phyloP scores from a whole-genome alignment of 2,113 vertebrate species.

The Stictonetta naevosa region DNA sequence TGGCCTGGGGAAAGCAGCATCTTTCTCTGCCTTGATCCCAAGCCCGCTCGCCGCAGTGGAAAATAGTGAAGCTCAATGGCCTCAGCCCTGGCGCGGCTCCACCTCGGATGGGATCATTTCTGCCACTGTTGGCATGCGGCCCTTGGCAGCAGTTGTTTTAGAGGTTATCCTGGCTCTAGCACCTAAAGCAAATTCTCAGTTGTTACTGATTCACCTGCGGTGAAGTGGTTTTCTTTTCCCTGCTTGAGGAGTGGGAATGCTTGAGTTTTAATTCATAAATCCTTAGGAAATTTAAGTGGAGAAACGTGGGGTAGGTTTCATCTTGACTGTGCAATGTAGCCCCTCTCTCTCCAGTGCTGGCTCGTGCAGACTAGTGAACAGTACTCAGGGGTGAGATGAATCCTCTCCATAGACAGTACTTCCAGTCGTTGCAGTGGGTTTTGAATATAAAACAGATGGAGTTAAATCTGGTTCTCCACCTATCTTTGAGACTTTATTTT shows the following conservation, averaged over 20 bases:
- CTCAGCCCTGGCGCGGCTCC: background rate
- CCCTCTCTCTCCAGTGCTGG: background rate
- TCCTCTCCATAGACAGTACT: background rate
- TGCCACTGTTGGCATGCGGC: background rate
- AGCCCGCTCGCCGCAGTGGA: background rate
- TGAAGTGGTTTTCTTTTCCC: background rate
- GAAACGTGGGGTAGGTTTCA: background rate
- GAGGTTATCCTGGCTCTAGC: background rate
- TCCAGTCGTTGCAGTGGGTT: background rate
- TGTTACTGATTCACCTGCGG: background rate
- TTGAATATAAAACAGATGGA: background rate
- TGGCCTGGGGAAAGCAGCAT: background rate
- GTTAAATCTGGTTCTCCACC: background rate
- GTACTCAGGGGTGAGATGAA: background rate
- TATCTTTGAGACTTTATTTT: background rate
- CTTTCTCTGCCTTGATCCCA: background rate
- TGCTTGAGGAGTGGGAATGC: background rate
- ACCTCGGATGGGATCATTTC: background rate
- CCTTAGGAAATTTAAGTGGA: background rate
- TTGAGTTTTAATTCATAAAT: background rate
- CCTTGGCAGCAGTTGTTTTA: background rate
- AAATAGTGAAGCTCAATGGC: background rate
- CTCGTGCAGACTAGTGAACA: background rate
- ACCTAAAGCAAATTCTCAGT: background rate
- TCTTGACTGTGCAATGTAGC: background rate